These are phyloP conservation scores for Camelus bactrianus DNA, from an alignment of 2,113 vertebrate species.

Conservation along the genomic window DNA sequence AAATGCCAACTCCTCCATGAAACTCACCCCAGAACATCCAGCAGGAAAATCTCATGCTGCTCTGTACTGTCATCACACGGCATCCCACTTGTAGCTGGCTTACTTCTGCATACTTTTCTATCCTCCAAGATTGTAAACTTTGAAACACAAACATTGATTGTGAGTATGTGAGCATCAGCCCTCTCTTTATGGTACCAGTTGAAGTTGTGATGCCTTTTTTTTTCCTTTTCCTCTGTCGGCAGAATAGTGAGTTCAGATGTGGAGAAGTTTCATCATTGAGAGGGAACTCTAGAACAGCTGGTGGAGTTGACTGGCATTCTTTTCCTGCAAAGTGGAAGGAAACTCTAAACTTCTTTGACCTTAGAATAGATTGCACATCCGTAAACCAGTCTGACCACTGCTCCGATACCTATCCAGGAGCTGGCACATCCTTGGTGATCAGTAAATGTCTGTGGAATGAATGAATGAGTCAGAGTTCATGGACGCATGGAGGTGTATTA, in stretches of 20 bases:
- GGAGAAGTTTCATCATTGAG: background rate
- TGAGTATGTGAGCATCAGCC: background rate
- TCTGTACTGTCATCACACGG: background rate
- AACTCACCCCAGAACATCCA: background rate
- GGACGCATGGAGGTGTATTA: background rate
- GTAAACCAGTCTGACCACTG: background rate
- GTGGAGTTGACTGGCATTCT: background rate
- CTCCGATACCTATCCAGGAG: background rate
- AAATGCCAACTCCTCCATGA: background rate
- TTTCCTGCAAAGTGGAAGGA: background rate
- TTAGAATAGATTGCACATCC: background rate
- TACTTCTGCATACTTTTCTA: background rate
- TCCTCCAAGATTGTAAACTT: background rate
- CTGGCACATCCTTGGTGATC: background rate
- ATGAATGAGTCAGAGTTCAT: background rate
- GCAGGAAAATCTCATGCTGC: background rate
- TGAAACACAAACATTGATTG: background rate
- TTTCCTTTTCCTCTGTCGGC: background rate
- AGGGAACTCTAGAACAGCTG: background rate
- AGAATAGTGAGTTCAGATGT: background rate
- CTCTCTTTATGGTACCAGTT: background rate
- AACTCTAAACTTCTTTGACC: background rate
- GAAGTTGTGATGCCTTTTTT: background rate
- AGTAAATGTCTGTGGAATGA: constrained; percentile 7
- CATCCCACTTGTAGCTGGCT: background rate